These are phyloP conservation scores for Acrobasis suavella DNA, from an alignment of 2,888 invertebrate species.

Conservation along the genomic window DNA sequence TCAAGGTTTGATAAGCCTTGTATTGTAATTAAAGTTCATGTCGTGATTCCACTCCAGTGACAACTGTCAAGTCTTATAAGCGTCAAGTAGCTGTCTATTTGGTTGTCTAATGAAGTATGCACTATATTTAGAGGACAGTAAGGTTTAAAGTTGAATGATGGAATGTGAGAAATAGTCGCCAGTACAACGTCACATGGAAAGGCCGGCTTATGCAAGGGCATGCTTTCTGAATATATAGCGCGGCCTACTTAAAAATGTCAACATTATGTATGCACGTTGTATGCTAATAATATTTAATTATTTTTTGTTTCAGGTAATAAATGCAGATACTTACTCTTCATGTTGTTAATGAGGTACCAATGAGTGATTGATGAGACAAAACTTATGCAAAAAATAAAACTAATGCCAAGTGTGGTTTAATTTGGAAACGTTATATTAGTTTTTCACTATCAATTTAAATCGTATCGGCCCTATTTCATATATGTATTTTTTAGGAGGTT, in stretches of 20 bases:
- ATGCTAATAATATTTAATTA: conserved; percentile 44
- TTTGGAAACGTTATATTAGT: no score
- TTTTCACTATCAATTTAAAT: no score
- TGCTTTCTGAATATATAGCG: conserved; percentile 53
- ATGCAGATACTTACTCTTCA: conserved; percentile 12
- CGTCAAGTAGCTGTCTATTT: conserved; percentile 11
- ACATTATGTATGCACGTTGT: conserved; percentile 46
- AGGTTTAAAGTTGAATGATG: conserved; percentile 35
- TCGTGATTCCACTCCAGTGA: conserved; percentile 33
- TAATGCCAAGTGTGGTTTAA: no score
- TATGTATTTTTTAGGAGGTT: no score
- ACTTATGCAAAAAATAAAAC: neutral
- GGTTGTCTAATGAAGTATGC: neutral
- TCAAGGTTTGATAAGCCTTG: conserved; percentile 35
- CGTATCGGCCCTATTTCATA: no score
- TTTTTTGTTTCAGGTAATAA: conserved; percentile 65
- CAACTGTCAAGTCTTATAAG: conserved; percentile 33
- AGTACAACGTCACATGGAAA: conserved; percentile 52
- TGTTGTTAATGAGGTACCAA: neutral
- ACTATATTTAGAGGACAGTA: conserved; percentile 21
- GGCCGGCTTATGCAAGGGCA: conserved; percentile 64
- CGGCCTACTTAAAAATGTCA: conserved; percentile 66
- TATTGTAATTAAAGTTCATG: conserved; percentile 33
- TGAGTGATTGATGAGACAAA: neutral
- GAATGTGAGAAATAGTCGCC: conserved; percentile 40